Evolutionary conservation across 2,888 invertebrate species (phyloP).

Genomic region (Cheiracanthium punctorium): DNA sequence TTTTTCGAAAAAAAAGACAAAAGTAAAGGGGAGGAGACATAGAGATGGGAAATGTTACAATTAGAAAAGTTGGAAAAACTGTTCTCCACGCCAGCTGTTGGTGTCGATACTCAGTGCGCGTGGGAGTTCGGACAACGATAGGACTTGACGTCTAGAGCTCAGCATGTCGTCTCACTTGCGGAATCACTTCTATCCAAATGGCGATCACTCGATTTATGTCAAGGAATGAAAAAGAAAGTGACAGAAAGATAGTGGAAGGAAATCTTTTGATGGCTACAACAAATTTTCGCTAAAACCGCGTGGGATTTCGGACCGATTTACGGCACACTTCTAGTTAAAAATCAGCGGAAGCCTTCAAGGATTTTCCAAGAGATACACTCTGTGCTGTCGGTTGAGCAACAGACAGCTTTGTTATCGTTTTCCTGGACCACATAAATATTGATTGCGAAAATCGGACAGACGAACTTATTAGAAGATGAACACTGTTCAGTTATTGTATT

Average conservation of each 20-base stretch:
- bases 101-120: conserved; percentile 25
- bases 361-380: background rate
- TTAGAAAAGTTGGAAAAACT: background rate
- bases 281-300: background rate
- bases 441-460: too few relatives aligned
- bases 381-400: background rate
- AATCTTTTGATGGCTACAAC: background rate
- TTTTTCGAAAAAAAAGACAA: conserved; percentile 12
- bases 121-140: conserved; percentile 45
- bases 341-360: background rate
- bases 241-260: conserved; percentile 1
- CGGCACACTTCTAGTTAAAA: background rate
- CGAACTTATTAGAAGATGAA: too few relatives aligned
- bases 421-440: background rate
- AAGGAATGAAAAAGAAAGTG: conserved; percentile 16
- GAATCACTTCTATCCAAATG: conserved; percentile 25
- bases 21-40: background rate
- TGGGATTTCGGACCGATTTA: background rate
- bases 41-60: background rate
- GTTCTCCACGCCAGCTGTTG: conserved; percentile 29
- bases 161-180: conserved; percentile 29
- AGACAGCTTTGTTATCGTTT: background rate
- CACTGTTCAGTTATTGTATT: too few relatives aligned
- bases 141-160: conserved; percentile 29
- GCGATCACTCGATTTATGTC: conserved; percentile 39